Evolutionary conservation across 2,888 invertebrate species (phyloP).

Genomic region (Nomada fabriciana): DNA sequence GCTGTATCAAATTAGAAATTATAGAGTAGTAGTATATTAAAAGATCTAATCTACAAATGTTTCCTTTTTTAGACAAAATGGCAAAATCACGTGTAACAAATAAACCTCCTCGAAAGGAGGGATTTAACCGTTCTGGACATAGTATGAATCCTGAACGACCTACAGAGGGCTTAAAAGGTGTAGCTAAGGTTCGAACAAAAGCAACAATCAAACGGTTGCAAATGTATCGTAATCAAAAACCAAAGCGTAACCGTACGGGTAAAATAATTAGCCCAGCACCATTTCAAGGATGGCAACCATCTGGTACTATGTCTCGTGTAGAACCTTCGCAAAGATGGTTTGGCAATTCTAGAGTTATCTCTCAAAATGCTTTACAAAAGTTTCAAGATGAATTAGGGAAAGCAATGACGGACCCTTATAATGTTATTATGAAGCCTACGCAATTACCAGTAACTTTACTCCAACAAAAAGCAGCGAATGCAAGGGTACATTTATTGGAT

Average conservation of each 20-base stretch:
- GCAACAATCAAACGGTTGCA: slow-evolving; percentile 97
- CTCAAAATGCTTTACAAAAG: slow-evolving; percentile 94
- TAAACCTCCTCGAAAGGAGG: slow-evolving; percentile 92
- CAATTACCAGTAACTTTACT: slow-evolving; percentile 96
- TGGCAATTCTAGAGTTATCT: slow-evolving; percentile 98
- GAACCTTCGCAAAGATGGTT: slow-evolving; percentile 99
- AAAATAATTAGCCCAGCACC: slow-evolving; percentile 98
- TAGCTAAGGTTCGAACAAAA: slow-evolving; percentile 93
- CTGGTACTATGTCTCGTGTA: slow-evolving; percentile 96
- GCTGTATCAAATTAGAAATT: neutral
- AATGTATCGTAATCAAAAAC: slow-evolving; percentile 99
- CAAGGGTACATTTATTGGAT: slow-evolving; percentile 96
- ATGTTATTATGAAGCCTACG: slow-evolving; percentile 98
- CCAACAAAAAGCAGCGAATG: slow-evolving; percentile 95
- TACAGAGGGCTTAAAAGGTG: slow-evolving; percentile 92
- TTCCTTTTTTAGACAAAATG: slow-evolving; percentile 85
- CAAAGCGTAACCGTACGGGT: slow-evolving; percentile 94
- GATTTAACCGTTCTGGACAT: slow-evolving; percentile 94
- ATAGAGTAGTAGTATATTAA: neutral
- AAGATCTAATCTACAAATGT: neutral
- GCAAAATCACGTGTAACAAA: slow-evolving; percentile 90
- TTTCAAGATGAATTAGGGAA: slow-evolving; percentile 98
- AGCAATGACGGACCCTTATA: slow-evolving; percentile 97
- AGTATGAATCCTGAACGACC: slow-evolving; percentile 97
- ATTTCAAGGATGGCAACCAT: slow-evolving; percentile 94